These are phyloP conservation scores for Coregonus suidteri DNA, from an alignment of 2,797 vertebrate genomes.

Conservation along the genomic window DNA sequence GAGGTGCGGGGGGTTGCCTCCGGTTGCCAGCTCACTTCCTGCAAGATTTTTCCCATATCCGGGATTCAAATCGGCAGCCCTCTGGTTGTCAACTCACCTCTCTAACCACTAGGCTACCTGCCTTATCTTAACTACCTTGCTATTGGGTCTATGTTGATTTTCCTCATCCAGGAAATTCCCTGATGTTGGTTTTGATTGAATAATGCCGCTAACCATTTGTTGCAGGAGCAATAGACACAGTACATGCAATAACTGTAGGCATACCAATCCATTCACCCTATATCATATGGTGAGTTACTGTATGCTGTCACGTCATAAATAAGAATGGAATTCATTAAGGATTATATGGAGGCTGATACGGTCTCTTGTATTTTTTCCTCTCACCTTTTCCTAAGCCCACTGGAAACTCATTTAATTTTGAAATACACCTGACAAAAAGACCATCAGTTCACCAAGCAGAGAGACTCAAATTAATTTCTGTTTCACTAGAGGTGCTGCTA, in stretches of 20 bases:
- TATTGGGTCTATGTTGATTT: constrained; percentile 37
- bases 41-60: too few relatives aligned
- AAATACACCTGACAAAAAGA: constrained; percentile 68
- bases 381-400: constrained; percentile 60
- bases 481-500: constrained; percentile 72
- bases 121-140: not conserved
- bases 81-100: too few relatives aligned
- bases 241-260: constrained; percentile 53
- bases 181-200: constrained; percentile 35
- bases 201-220: constrained; percentile 23
- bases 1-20: too few relatives aligned
- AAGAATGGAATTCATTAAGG: constrained; percentile 76
- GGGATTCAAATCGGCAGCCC: too few relatives aligned
- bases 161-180: constrained; percentile 57
- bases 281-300: constrained; percentile 65
- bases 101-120: too few relatives aligned
- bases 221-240: constrained; percentile 40
- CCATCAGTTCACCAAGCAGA: constrained; percentile 68
- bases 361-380: constrained; percentile 54
- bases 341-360: constrained; percentile 66
- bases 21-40: too few relatives aligned
- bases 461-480: constrained; percentile 78
- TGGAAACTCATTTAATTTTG: constrained; percentile 72
- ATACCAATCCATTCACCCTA: constrained; percentile 60
- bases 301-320: constrained; percentile 72